phyloP scores from a whole-genome alignment of 2,888 invertebrate genomes.

The Tachina grossa region DNA sequence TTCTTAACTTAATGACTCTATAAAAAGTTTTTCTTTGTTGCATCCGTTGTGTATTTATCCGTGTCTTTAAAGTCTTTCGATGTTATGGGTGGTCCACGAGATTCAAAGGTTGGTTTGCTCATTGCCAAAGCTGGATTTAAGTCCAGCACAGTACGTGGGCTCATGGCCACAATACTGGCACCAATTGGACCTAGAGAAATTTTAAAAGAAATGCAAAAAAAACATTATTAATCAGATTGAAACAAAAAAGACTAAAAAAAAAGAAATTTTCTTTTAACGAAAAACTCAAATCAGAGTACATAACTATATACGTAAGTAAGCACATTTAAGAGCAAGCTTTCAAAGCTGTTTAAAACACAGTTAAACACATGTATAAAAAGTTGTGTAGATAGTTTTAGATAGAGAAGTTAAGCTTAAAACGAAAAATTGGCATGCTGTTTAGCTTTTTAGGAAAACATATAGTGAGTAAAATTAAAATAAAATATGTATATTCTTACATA shows the following conservation, averaged over 20 bases:
- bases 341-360: background rate
- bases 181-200: slow-evolving; percentile 81
- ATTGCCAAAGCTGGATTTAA: slow-evolving; percentile 83
- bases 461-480: background rate
- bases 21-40: slow-evolving; percentile 75
- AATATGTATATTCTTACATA: background rate
- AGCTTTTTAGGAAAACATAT: background rate
- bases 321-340: slow-evolving; percentile 24
- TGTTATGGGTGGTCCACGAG: slow-evolving; percentile 77
- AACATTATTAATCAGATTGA: background rate
- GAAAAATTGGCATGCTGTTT: background rate
- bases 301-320: background rate
- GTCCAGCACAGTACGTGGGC: slow-evolving; percentile 82
- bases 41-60: slow-evolving; percentile 74
- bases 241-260: background rate
- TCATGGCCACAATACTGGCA: slow-evolving; percentile 83
- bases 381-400: background rate
- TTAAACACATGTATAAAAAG: background rate
- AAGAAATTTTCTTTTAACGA: background rate
- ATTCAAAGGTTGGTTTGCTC: slow-evolving; percentile 82
- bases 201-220: slow-evolving; percentile 34
- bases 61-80: slow-evolving; percentile 75
- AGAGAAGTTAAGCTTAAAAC: background rate
- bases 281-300: slow-evolving; percentile 3
- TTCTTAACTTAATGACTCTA: slow-evolving; percentile 62